These are phyloP conservation scores for Eumaeus atala DNA, from an alignment of 1,140 invertebrate species.

Conservation along the genomic window DNA sequence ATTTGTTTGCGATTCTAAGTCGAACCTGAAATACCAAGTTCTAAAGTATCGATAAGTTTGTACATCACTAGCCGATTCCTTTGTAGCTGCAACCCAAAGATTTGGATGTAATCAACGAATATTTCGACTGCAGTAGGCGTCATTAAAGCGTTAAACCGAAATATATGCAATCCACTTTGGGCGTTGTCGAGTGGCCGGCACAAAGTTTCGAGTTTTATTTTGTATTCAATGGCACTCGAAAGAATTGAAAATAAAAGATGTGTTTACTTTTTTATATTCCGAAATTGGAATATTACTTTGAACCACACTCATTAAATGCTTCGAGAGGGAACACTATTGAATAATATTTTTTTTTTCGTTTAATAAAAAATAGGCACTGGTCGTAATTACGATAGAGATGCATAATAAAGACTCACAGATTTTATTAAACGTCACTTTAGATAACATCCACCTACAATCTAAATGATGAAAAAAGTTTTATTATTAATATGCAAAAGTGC, in stretches of 20 bases:
- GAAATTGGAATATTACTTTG: neutral
- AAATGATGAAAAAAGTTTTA: too few relatives aligned
- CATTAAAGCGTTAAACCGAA: constrained; percentile 24
- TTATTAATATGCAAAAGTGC: too few relatives aligned
- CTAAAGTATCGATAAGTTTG: constrained; percentile 15
- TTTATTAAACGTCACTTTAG: too few relatives aligned
- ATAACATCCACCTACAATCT: too few relatives aligned
- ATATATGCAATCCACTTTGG: constrained; percentile 20
- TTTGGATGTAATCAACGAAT: constrained; percentile 24
- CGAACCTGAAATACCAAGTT: neutral
- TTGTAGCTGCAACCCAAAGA: constrained; percentile 10
- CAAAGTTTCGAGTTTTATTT: constrained; percentile 15
- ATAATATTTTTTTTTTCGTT: too few relatives aligned
- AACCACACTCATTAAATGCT: neutral
- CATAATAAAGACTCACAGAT: too few relatives aligned
- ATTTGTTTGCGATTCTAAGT: neutral
- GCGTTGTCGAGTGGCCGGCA: constrained; percentile 4
- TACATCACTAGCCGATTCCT: constrained; percentile 17
- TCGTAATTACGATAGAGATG: too few relatives aligned
- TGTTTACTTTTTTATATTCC: neutral
- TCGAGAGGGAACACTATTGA: too few relatives aligned
- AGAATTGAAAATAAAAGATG: neutral
- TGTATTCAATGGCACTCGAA: neutral
- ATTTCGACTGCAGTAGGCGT: constrained; percentile 21
- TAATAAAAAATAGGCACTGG: too few relatives aligned